A percentile compares a stretch with the other conserved stretches of the same genome.
These are phyloP conservation scores for Pseudochirops corinnae DNA, from an alignment of 2,797 vertebrate genomes.

Conservation along the genomic window DNA sequence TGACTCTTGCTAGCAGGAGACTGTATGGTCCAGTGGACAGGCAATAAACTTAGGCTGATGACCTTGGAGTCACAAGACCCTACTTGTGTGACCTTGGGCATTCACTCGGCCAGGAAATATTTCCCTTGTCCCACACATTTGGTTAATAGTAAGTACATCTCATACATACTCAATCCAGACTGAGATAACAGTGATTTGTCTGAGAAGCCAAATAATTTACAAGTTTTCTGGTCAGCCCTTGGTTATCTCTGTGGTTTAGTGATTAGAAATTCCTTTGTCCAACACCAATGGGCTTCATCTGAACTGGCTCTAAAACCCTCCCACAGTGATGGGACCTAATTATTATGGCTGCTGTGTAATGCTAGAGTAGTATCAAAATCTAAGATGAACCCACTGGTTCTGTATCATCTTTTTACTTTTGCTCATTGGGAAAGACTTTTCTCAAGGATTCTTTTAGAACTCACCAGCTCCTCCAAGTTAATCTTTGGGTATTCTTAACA, in stretches of 20 bases:
- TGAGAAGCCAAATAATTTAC: not conserved
- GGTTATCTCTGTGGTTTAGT: slow-evolving; percentile 9
- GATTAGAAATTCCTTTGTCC: slow-evolving; percentile 5
- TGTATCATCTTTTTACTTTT: not conserved
- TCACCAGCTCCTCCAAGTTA: not conserved
- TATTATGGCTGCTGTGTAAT: not conserved
- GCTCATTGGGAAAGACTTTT: not conserved
- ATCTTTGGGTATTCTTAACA: not conserved
- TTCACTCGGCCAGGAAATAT: not conserved
- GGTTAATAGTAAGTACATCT: not conserved
- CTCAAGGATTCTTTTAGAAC: no score
- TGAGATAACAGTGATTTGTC: not conserved
- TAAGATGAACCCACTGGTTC: not conserved
- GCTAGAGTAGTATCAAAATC: not conserved
- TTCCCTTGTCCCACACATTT: not conserved
- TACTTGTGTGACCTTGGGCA: not conserved
- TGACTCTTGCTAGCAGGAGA: not conserved
- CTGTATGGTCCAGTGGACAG: not conserved
- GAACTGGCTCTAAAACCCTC: not conserved
- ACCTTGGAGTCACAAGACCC: not conserved
- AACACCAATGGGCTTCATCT: not conserved
- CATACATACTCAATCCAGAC: not conserved
- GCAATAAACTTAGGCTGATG: not conserved
- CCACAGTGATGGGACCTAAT: not conserved
- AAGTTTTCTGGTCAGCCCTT: not conserved